A percentile compares a stretch with the other conserved stretches of the same genome.
Conservation (phyloP, 30 jellyfish, hydroid and myxozoan species). For the Chrysaora quinquecirrha region DNA sequence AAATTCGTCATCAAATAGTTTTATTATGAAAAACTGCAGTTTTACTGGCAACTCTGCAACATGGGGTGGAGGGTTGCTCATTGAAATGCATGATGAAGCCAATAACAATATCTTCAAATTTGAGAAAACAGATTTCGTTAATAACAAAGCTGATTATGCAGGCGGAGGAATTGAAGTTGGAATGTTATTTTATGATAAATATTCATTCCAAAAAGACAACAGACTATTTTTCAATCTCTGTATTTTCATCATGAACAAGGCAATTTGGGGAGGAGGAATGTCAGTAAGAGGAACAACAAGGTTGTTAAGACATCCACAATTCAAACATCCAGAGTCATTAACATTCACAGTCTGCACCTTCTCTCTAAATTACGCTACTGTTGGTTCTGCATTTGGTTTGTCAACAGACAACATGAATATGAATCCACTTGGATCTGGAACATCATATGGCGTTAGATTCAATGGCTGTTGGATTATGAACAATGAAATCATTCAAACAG, state of each 20-base stretch:
- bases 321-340: slow-evolving; percentile 1
- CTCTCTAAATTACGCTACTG: slow-evolving; percentile 62
- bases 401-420: slow-evolving; percentile 57
- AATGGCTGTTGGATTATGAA: slow-evolving; percentile 23
- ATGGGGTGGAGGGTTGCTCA: slow-evolving; percentile 85
- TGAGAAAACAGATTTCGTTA: slow-evolving; percentile 7
- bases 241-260: slow-evolving; percentile 48
- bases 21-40: slow-evolving; percentile 22
- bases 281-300: slow-evolving; percentile 69
- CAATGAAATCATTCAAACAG: slow-evolving; percentile 56
- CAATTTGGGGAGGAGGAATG: slow-evolving; percentile 91
- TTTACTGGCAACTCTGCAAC: slow-evolving; percentile 60
- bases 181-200: slow-evolving; percentile 14
- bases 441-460: slow-evolving; percentile 34
- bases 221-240: neutral
- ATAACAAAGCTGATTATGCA: slow-evolving; percentile 61
- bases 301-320: neutral
- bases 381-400: slow-evolving; percentile 82
- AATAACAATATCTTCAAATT: slow-evolving; percentile 18
- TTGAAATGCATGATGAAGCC: slow-evolving; percentile 33
- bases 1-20: slow-evolving; percentile 38
- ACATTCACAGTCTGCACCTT: slow-evolving; percentile 33
- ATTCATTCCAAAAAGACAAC: slow-evolving; percentile 23
- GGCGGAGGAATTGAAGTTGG: slow-evolving; percentile 81
- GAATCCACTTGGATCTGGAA: slow-evolving; percentile 69